phyloP scores from a whole-genome alignment of 35 echinoderm and acorn worm genomes.

The Apostichopus japonicus region DNA sequence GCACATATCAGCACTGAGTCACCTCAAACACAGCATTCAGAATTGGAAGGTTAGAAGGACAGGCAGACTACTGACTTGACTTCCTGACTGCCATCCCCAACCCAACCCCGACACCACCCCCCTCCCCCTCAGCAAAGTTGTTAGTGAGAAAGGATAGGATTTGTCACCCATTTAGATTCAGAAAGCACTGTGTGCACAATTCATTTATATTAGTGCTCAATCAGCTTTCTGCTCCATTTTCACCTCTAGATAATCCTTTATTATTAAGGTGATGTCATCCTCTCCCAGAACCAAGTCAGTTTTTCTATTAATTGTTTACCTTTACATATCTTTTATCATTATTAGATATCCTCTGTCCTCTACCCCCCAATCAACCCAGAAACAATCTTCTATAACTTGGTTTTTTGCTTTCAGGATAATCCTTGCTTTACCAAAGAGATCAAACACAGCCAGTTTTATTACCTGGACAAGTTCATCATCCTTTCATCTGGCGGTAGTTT shows the following conservation, averaged over 20 bases:
- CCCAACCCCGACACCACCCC: too few species aligned
- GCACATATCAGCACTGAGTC: too few species aligned
- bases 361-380: neutral
- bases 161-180: too few species aligned
- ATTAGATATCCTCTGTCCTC: neutral
- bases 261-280: neutral
- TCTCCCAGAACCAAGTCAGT: neutral
- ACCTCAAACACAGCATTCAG: neutral
- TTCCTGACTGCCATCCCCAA: too few species aligned
- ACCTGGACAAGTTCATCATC: slow-evolving; percentile 89
- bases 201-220: too few species aligned
- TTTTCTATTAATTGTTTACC: neutral
- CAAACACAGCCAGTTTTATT: slow-evolving; percentile 89
- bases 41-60: too few species aligned
- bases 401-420: slow-evolving; percentile 63
- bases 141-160: too few species aligned
- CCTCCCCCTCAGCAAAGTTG: too few species aligned
- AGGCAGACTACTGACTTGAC: too few species aligned
- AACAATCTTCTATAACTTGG: neutral
- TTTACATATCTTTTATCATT: neutral
- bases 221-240: too few species aligned
- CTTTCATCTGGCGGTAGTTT: slow-evolving; percentile 65
- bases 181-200: too few species aligned
- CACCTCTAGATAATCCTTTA: neutral
- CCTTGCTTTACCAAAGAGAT: slow-evolving; percentile 76